Base-by-base conservation (phyloP, 2,113 vertebrate species). In the Urocolius indicus region DNA sequence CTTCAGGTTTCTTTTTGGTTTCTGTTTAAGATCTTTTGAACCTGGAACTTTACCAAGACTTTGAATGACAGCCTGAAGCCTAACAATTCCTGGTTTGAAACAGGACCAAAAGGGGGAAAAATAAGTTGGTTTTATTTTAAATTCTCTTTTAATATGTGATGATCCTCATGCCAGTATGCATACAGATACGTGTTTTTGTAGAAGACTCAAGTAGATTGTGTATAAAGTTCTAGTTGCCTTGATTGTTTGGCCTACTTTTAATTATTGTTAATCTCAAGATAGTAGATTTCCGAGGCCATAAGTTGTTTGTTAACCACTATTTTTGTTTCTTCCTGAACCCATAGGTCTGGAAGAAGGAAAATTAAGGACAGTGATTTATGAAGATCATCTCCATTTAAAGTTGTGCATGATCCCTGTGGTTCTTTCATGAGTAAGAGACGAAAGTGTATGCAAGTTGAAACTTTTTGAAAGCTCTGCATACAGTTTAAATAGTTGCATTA, bases 401-500 rank as follows among this genome's bases (percentile, higher is more conserved):
- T 36, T 71, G 17, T 66, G 45, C 67, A 15, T 5, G 23, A 19
- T 45, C 45, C 13, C 86, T n/a, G 66, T 1, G 5, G 5, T 71
- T 76, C n/a, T 51, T 15, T 90, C 16, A 49, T 76, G 16, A 22
- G 5, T 71, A 52, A 69, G 5, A 48, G 41, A 54, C 3, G 21
- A 57, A 59, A 48, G 15, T 3, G 3, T 1, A 3, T 62, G 15
- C 11, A 34, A 65, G 11, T 7, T 76, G 57, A 84, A 75, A 82
- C 6, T 89, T 46, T 65, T 67, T 80, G 63, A 65, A 68, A 90
- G 23, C 3, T 57, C 29, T 36, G 6, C 15, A 41, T 63, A 26
- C n/a, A 63, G 19, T 38, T 83, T 89, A 94, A 91, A 83, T 90
- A 59, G 69, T 87, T 84, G 92, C 36, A 20, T 83, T 89, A 51